Evolutionary conservation across 2,113 vertebrate genomes (phyloP), one percentile per base, ranked within the genome.

Genomic region (Geococcyx californianus): DNA sequence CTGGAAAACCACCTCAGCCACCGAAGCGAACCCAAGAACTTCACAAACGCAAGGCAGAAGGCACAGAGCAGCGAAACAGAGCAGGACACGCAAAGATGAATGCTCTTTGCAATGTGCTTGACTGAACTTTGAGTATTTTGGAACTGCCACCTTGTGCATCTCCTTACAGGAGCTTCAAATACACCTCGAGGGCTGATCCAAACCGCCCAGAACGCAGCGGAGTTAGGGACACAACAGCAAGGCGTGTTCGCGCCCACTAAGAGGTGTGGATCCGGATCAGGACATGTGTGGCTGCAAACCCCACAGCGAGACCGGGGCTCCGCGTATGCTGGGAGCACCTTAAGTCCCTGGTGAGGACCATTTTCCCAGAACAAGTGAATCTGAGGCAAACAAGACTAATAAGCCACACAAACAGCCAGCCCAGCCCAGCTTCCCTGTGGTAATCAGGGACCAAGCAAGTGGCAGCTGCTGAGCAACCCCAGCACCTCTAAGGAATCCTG

Each of bases 81-180:
- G 16, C 2, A 0, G 10, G 6, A 7, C 16, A 9, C 11, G 28
- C 33, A 13, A 69, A 80, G 51, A 26, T 47, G 63, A 83, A 89
- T 16, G 16, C n/a, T 33, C 63, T 75, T 74, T 33, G 58, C 56
- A 38, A 82, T 2, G 5, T 1, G 31, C 63, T 84, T 7, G 11
- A 26, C 23, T 31, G 42, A 49, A 70, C 26, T 26, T 8, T n/a
- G 26, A 16, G 38, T 11, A 47, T 31, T 82, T 31, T 6, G 26
- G 7, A 29, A 1, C 16, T 25, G 13, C 28, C 33, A 12, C 6
- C 14, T 19, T 16, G 4, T 17, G 15, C 21, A 9, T 9, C 77
- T 64, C 66, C 79, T 49, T 42, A 0, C 0, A 0, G 25, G 3
- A 33, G 1, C 16, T 12, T 36, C 11, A 0, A 59, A 49, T 29